Percentiles rank a stretch among this genome's conserved stretches.
Evolutionary conservation across 64 coral and sea anemone genomes (phyloP).

Genomic region (Montipora capricornis): DNA sequence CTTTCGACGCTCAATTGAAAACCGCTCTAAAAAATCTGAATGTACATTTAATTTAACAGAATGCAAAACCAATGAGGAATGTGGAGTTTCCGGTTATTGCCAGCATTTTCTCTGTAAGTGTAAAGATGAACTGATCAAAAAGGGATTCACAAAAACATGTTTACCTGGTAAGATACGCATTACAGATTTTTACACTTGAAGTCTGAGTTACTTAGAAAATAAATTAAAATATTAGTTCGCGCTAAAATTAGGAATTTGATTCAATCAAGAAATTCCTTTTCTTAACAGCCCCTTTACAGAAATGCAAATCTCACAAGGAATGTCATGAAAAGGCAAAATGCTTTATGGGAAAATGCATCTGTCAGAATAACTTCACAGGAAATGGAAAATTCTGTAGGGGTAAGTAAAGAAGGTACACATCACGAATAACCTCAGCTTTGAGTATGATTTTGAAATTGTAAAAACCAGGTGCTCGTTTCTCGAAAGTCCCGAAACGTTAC

Average conservation of each 20-base stretch:
- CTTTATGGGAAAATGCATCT: slow-evolving; percentile 11
- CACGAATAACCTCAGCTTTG: too few species aligned
- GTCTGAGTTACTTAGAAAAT: too few species aligned
- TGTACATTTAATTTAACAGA: background rate
- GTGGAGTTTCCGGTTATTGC: background rate
- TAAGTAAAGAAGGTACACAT: background rate
- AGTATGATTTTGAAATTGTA: too few species aligned
- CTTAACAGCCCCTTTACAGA: background rate
- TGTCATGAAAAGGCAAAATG: slow-evolving; percentile 19
- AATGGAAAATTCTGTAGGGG: slow-evolving; percentile 51
- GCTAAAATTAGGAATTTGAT: too few species aligned
- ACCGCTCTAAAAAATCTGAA: too few species aligned
- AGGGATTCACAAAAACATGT: background rate
- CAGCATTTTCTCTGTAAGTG: background rate
- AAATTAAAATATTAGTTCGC: too few species aligned
- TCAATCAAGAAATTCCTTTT: background rate
- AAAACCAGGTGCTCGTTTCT: too few species aligned
- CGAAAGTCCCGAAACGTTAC: too few species aligned
- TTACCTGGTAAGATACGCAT: background rate
- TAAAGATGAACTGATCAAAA: slow-evolving; percentile 21
- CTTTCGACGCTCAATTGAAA: too few species aligned
- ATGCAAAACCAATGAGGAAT: background rate
- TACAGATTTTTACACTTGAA: background rate
- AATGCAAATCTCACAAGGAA: background rate
- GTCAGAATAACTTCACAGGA: slow-evolving; percentile 17